Base-by-base conservation (phyloP, 2,113 vertebrate species). In the Petroica traversi region DNA sequence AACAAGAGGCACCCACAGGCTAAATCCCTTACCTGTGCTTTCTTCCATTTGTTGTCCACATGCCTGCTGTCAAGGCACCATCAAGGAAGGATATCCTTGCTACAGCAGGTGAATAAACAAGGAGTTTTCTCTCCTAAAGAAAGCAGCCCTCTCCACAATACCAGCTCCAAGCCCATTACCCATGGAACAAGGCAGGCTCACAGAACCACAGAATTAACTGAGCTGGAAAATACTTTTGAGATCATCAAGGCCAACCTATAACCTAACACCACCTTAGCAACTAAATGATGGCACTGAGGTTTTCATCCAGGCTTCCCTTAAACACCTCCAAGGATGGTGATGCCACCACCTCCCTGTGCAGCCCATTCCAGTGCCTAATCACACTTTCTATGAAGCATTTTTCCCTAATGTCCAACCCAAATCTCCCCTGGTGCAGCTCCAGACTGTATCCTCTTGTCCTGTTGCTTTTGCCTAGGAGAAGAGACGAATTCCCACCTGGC, bases 381-480 rank as follows among this genome's bases (percentile, higher is more conserved):
- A 45, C 0, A 0, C 28, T 23, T 54, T 18, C 40, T 54, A 14
- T 45, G 7, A 22, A 45, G 13, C 62, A 6, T 1, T 45, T 33
- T 4, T 38, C 38, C 38, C 33, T 33, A 1, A 33, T 33, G 22
- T 38, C 28, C 57, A 62, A 2, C 38, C 57, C 22, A 20, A 62
- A 2, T 38, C 3, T 33, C 26, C 26, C 38, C 38, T 26, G 33
- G 38, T 26, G 22, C 22, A 83, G 22, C 17, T 52, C 4, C 43
- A 36, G 66, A 2, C 33, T 82, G 19, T 41, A 25, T 36, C 55
- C 36, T 33, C 46, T 72, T 52, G 17, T 72, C 17, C 67, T 71
- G 36, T 25, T 20, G 19, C 6, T 43, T 48, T 1, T 66, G 46
- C 8, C 20, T 31, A 26, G 55, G 20, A 52, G 77, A 25, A 40